phyloP scores from a whole-genome alignment of 2,113 vertebrate species.

The Colistium nudipinnis region DNA sequence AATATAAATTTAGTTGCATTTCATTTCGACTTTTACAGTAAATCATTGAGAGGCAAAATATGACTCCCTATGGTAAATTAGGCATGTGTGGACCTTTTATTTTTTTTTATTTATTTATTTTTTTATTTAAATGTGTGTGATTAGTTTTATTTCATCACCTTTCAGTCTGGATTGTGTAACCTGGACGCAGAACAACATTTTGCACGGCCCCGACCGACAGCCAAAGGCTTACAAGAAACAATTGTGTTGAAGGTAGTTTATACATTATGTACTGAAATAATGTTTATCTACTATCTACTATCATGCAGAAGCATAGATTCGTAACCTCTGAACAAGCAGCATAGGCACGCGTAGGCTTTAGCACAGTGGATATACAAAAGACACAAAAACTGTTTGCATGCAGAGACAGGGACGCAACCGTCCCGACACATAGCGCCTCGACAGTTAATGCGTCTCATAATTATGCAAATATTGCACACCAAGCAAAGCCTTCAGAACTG shows the following conservation, averaged over 20 bases:
- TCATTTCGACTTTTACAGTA: constrained; percentile 47
- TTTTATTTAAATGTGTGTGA: constrained; percentile 15
- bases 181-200: neutral
- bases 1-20: constrained; percentile 43
- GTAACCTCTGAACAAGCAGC: neutral
- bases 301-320: neutral
- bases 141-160: constrained; percentile 23
- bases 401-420: constrained; percentile 6
- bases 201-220: neutral
- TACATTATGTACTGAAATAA: neutral
- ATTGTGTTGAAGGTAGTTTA: neutral
- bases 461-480: constrained; percentile 19
- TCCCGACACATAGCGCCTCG: constrained; percentile 18
- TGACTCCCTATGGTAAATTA: no score
- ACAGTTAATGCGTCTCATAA: constrained; percentile 39
- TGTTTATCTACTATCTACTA: neutral
- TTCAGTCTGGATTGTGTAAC: constrained; percentile 1
- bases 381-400: neutral
- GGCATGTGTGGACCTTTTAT: no score
- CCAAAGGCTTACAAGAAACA: constrained; percentile 5
- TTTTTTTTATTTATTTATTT: no score
- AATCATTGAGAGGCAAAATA: constrained; percentile 1
- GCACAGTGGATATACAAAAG: neutral
- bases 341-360: neutral
- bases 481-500: constrained; percentile 17